Percentiles rank a stretch among this genome's conserved stretches.
Evolutionary conservation across 2,797 vertebrate species (phyloP).

Genomic region (Allobates femoralis): DNA sequence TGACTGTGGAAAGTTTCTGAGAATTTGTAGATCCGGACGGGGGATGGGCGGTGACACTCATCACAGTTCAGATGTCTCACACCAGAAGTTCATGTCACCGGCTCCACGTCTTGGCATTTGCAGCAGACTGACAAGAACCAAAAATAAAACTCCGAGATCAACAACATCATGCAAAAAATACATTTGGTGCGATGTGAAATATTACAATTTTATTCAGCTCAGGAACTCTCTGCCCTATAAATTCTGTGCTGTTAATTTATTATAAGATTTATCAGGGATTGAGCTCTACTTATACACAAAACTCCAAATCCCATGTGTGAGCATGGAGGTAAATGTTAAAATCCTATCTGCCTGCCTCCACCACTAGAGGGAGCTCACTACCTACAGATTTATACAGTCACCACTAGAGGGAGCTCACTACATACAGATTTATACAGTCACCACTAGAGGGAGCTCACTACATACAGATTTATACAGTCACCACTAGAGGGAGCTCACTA

Average conservation of each 20-base stretch:
- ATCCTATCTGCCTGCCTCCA: background rate
- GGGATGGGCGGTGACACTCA: conserved; percentile 15
- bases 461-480: background rate
- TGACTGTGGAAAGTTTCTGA: conserved; percentile 22
- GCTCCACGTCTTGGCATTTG: conserved; percentile 47
- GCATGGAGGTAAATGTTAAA: background rate
- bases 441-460: background rate
- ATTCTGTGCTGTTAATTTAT: background rate
- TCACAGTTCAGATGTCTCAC: conserved; percentile 61
- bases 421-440: background rate
- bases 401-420: background rate
- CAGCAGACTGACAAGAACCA: conserved; percentile 19
- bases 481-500: background rate
- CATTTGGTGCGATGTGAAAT: background rate
- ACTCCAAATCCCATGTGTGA: background rate
- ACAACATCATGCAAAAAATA: background rate
- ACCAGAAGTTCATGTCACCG: conserved; percentile 36
- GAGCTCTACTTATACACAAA: background rate
- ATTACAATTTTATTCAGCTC: background rate
- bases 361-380: background rate
- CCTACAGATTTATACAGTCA: background rate
- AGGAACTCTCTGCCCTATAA: background rate
- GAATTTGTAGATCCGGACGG: conserved; percentile 4
- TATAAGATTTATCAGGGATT: background rate
- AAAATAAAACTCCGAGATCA: conserved; percentile 24